These are phyloP conservation scores for Camponotus pennsylvanicus DNA, from an alignment of 1,140 invertebrate genomes.

Conservation along the genomic window DNA sequence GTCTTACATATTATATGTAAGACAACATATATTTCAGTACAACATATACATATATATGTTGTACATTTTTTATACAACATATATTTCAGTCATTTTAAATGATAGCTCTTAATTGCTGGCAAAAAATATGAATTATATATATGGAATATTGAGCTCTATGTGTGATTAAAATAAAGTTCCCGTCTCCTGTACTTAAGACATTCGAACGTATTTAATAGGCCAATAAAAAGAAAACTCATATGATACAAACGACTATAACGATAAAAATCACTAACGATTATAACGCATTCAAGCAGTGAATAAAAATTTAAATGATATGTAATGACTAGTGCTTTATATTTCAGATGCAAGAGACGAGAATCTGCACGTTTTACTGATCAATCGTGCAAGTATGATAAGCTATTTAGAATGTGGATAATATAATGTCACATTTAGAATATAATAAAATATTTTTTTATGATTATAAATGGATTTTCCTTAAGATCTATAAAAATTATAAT, in stretches of 20 bases:
- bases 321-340: constrained; percentile 40
- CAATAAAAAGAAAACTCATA: constrained; percentile 3
- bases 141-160: constrained; percentile 25
- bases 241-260: neutral
- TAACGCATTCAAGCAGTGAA: neutral
- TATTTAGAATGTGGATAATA: constrained; percentile 34
- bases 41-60: too few relatives aligned
- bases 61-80: neutral
- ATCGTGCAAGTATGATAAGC: constrained; percentile 17
- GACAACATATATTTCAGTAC: constrained; percentile 9
- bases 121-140: constrained; percentile 27
- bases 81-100: constrained; percentile 48
- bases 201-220: neutral
- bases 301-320: constrained; percentile 26
- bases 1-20: constrained; percentile 55
- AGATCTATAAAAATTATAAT: constrained; percentile 16
- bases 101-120: neutral
- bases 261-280: neutral
- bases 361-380: neutral
- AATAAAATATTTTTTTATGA: constrained; percentile 49
- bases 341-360: constrained; percentile 39
- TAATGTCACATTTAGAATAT: constrained; percentile 39
- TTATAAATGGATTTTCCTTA: constrained; percentile 19
- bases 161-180: constrained; percentile 2
- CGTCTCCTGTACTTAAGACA: constrained; percentile 15